Percentiles rank a stretch among this genome's conserved stretches.
Evolutionary conservation across 2,888 invertebrate genomes (phyloP).

Genomic region (Galeopsomyia nigrocyanea): DNA sequence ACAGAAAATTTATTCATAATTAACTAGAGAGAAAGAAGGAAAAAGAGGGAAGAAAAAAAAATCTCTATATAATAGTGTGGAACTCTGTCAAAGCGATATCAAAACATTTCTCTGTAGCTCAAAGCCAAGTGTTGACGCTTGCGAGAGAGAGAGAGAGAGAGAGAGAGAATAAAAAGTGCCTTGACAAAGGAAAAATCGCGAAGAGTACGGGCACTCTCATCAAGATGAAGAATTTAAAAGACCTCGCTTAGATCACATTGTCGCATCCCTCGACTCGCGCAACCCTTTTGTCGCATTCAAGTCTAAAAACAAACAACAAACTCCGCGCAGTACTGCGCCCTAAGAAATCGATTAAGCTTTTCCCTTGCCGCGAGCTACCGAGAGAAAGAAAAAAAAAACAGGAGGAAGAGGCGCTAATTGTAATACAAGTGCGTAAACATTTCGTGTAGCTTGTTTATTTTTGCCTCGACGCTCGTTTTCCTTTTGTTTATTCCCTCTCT

Average conservation of each 20-base stretch:
- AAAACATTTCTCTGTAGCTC: no score
- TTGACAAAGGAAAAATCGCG: no score
- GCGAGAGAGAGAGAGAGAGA: slow-evolving; percentile 13
- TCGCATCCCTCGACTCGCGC: not conserved
- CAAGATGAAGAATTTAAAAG: no score
- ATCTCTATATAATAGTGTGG: no score
- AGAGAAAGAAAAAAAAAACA: not conserved
- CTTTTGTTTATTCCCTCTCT: slow-evolving; percentile 24
- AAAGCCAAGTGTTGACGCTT: no score
- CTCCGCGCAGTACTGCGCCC: not conserved
- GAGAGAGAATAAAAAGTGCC: no score
- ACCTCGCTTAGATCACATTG: slow-evolving; percentile 25
- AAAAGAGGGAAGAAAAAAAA: no score
- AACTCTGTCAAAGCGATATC: no score
- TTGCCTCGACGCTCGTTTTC: not conserved
- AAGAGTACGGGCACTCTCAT: no score
- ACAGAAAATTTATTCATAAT: no score
- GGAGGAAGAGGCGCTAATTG: slow-evolving; percentile 18
- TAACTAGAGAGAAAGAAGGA: no score
- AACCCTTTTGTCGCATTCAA: not conserved
- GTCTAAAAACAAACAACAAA: not conserved
- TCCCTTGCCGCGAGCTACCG: not conserved
- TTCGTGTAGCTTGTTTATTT: no score
- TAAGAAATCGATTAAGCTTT: slow-evolving; percentile 26
- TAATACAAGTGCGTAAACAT: slow-evolving; percentile 18